Evolutionary conservation across 2,113 vertebrate genomes (phyloP).

Genomic region (Lepus timidus): DNA sequence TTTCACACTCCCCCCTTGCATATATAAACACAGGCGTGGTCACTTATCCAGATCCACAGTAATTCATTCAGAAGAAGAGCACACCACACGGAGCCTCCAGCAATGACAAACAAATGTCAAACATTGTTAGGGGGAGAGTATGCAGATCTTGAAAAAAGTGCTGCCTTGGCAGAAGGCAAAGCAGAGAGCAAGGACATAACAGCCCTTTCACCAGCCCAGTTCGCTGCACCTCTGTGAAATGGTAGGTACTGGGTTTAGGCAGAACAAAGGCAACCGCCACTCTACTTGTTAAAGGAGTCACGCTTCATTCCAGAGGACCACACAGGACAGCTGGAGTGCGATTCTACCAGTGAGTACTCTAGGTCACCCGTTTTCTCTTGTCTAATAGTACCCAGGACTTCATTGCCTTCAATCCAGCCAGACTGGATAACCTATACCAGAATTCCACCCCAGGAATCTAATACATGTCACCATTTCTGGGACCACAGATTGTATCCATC

Average conservation of each 20-base stretch:
- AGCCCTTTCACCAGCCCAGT: no score
- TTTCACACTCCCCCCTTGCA: neutral
- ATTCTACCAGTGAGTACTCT: neutral
- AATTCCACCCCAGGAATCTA: neutral
- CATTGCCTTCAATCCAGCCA: neutral
- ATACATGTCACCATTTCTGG: neutral
- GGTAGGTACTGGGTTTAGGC: no score
- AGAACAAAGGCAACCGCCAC: neutral
- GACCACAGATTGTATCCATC: neutral
- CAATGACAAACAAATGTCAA: constrained; percentile 11
- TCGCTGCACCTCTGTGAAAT: neutral
- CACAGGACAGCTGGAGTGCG: neutral
- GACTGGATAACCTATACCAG: neutral
- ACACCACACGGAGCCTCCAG: fast-evolving
- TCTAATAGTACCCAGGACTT: neutral
- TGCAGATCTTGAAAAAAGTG: neutral
- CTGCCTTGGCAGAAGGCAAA: neutral
- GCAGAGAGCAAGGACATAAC: fast-evolving
- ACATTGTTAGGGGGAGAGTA: neutral
- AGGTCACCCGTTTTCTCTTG: neutral
- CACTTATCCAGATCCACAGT: neutral
- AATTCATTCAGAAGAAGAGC: neutral
- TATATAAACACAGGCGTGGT: neutral
- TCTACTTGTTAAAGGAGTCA: neutral
- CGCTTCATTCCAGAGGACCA: neutral